Conservation (phyloP, 2,888 invertebrate species). For the Saturnia japonica region DNA sequence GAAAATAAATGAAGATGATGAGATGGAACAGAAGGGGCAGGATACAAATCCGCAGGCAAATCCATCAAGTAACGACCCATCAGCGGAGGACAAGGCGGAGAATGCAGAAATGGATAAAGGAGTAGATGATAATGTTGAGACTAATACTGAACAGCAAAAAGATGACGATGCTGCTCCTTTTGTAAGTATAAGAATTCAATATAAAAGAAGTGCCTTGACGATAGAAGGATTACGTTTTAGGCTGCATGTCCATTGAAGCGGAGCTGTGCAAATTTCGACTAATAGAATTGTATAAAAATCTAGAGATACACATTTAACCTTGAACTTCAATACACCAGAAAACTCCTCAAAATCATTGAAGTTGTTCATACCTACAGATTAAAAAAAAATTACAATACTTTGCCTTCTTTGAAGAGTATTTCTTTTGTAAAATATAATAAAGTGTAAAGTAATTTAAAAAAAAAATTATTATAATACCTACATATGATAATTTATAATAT, state of each 20-base stretch:
- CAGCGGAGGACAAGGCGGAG: constrained; percentile 74
- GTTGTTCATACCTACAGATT: too few species aligned
- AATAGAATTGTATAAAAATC: too few species aligned
- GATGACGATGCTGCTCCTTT: constrained; percentile 68
- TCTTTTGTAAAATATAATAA: too few species aligned
- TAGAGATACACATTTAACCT: too few species aligned
- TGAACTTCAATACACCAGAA: too few species aligned
- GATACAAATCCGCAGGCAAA: constrained; percentile 78
- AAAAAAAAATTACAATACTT: too few species aligned
- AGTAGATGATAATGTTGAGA: constrained; percentile 76
- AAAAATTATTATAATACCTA: not conserved
- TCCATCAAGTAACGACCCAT: constrained; percentile 72
- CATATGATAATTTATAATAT: not conserved
- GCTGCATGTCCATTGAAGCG: too few species aligned
- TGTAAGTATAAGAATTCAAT: constrained; percentile 49
- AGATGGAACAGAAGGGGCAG: constrained; percentile 67
- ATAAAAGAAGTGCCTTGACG: not conserved
- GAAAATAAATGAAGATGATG: constrained; percentile 67
- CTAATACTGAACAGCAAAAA: constrained; percentile 70
- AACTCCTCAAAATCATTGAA: too few species aligned
- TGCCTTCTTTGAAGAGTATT: too few species aligned
- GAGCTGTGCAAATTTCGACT: too few species aligned
- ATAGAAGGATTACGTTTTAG: too few species aligned
- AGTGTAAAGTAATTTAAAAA: too few species aligned
- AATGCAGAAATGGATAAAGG: constrained; percentile 74